Conservation (phyloP, 1,140 invertebrate genomes). For the Drosophila sp. region DNA sequence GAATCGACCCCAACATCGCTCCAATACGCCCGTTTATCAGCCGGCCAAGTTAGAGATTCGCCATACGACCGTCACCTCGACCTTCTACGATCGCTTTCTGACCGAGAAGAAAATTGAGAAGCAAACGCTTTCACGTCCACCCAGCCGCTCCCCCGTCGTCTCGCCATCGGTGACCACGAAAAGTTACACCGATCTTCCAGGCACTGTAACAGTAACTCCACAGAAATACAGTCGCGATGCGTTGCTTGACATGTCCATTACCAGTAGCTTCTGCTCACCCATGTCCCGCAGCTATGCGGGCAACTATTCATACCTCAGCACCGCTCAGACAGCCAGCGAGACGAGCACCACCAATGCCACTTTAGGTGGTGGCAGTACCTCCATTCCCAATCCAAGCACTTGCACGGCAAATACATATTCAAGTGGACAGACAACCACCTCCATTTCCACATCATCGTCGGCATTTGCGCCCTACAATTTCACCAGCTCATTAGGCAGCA, state of each 20-base stretch:
- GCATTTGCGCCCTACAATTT: slow-evolving; percentile 64
- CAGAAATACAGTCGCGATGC: slow-evolving; percentile 25
- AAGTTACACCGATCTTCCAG: slow-evolving; percentile 63
- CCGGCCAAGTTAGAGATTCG: slow-evolving; percentile 81
- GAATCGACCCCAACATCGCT: slow-evolving; percentile 38
- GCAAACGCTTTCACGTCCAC: slow-evolving; percentile 61
- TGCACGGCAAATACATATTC: slow-evolving; percentile 18
- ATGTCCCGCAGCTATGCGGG: slow-evolving; percentile 53
- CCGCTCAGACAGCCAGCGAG: background rate
- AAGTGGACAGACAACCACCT: slow-evolving; percentile 13
- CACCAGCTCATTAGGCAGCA: slow-evolving; percentile 53
- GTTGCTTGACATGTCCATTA: slow-evolving; percentile 10
- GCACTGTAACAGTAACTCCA: background rate
- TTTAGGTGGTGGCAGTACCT: background rate
- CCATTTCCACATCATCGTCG: slow-evolving; percentile 21
- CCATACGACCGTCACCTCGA: slow-evolving; percentile 83
- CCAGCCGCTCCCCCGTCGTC: slow-evolving; percentile 69
- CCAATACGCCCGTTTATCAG: slow-evolving; percentile 66
- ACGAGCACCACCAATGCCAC: slow-evolving; percentile 25
- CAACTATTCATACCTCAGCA: slow-evolving; percentile 63
- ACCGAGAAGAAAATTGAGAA: slow-evolving; percentile 81
- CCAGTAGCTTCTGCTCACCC: slow-evolving; percentile 28
- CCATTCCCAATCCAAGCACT: slow-evolving; percentile 18
- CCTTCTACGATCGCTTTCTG: slow-evolving; percentile 83
- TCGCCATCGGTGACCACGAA: slow-evolving; percentile 69